phyloP scores from a whole-genome alignment of 1,140 invertebrate species.

The Cotesia glomerata region DNA sequence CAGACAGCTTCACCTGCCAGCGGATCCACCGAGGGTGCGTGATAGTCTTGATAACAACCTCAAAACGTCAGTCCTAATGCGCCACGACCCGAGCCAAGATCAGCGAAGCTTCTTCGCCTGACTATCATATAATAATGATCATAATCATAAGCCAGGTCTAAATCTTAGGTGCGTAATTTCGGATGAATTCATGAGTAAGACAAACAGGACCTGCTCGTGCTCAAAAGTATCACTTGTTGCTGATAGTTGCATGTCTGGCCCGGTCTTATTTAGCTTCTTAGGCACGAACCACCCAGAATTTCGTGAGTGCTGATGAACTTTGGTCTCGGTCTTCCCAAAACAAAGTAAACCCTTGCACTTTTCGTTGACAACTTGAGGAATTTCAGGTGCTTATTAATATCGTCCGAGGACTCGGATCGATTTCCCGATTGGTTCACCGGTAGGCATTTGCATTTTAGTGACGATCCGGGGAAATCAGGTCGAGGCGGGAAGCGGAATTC shows the following conservation, averaged over 20 bases:
- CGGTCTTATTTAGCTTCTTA: conserved; percentile 47
- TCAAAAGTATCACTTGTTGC: conserved; percentile 58
- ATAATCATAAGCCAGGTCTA: too few relatives aligned
- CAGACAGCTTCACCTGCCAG: too few relatives aligned
- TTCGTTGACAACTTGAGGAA: background rate
- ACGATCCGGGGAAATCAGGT: conserved; percentile 35
- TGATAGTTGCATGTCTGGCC: conserved; percentile 58
- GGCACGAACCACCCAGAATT: conserved; percentile 19
- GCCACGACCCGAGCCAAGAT: background rate
- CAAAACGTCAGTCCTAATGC: background rate
- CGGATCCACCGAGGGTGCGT: too few relatives aligned
- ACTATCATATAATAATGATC: too few relatives aligned
- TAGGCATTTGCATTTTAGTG: background rate
- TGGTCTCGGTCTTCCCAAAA: background rate
- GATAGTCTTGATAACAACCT: too few relatives aligned
- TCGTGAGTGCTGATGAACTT: conserved; percentile 8
- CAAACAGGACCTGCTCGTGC: conserved; percentile 41
- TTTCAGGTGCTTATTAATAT: too few relatives aligned
- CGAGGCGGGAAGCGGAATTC: conserved; percentile 33
- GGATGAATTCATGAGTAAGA: conserved; percentile 17
- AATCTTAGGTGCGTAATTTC: too few relatives aligned
- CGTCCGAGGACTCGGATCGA: too few relatives aligned
- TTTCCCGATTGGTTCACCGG: background rate
- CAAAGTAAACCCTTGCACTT: background rate
- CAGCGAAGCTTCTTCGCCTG: too few relatives aligned